phyloP scores from a whole-genome alignment of 2,797 vertebrate species.

The Artibeus lituratus region DNA sequence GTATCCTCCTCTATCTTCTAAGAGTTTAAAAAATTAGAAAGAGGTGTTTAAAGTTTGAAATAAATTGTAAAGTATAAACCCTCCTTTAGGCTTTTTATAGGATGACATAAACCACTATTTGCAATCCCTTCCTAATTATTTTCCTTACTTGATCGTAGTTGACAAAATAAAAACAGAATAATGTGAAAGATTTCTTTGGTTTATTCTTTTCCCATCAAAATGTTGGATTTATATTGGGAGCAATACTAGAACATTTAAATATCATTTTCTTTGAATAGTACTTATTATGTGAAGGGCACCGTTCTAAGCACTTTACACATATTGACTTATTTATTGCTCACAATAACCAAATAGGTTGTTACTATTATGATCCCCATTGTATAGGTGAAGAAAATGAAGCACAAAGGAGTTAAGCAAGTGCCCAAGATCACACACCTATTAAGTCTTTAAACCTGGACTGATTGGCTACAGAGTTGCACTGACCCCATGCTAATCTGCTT shows the following conservation, averaged over 20 bases:
- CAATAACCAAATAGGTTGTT: background rate
- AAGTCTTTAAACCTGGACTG: background rate
- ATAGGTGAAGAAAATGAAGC: background rate
- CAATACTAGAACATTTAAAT: background rate
- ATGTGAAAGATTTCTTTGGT: background rate
- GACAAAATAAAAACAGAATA: background rate
- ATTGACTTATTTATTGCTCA: background rate
- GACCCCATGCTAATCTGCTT: background rate
- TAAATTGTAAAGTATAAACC: background rate
- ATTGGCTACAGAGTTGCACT: background rate
- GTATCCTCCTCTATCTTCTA: background rate
- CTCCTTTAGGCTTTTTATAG: background rate
- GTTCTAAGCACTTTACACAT: background rate
- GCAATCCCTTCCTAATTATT: background rate
- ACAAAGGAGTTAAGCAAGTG: background rate
- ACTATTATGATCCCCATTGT: background rate
- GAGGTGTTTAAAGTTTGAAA: background rate
- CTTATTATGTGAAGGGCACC: background rate
- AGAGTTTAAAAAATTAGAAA: background rate
- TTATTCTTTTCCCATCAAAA: background rate
- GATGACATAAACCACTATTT: background rate
- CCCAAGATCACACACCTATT: background rate
- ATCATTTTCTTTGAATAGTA: background rate
- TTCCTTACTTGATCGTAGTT: background rate
- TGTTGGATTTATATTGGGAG: background rate